Evolutionary conservation across 2,113 vertebrate genomes (phyloP), one percentile per base, ranked within the genome.

Genomic region (Anoplopoma fimbria): DNA sequence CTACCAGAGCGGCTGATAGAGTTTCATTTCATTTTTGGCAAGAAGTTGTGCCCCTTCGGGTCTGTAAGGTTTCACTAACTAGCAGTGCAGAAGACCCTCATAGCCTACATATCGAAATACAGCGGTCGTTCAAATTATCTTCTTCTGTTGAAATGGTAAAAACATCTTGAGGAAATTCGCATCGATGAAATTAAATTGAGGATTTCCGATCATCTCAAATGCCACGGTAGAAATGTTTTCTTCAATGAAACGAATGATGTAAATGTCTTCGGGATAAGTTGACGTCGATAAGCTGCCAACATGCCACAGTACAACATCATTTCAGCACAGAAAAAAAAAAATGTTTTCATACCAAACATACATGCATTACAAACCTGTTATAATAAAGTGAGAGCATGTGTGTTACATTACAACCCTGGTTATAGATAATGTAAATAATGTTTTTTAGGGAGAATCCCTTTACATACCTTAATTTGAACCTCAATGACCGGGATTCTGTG

Each of bases 381-480:
- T 15, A 4, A 2, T 3, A 36, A 61, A 19, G 27, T 38, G 10
- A 62, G 53, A 7, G 10, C 1, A 34, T 61, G 19, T 62, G 29
- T 25, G 15, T 45, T 42, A 29, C 4, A 23, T 33, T 33, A 64
- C 4, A 62, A 40, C 57, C 76, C 64, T 21, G 38, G 21, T 15
- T 69, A n/a, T 23, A 51, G 4, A 17, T 23, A 31, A 62, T 33
- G 42, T 58, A 31, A 0, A 19, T 60, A 6, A 69, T 69, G 33
- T 49, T 78, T 82, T 88, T 77, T 13, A 58, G 55, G 58, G 21
- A 84, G 61, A 57, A 84, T 40, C 36, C 21, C 45, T 9, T 70
- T 34, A 74, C 90, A 74, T 93, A 94, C 93, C 92, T 93, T 70
- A 76, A 81, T 12, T 85, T 61, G 55, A 84, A 83, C 31, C 77